Evolutionary conservation across 2,113 vertebrate genomes (phyloP), one percentile per base, ranked within the genome.

Genomic region (Thalassarche chlororhynchos): DNA sequence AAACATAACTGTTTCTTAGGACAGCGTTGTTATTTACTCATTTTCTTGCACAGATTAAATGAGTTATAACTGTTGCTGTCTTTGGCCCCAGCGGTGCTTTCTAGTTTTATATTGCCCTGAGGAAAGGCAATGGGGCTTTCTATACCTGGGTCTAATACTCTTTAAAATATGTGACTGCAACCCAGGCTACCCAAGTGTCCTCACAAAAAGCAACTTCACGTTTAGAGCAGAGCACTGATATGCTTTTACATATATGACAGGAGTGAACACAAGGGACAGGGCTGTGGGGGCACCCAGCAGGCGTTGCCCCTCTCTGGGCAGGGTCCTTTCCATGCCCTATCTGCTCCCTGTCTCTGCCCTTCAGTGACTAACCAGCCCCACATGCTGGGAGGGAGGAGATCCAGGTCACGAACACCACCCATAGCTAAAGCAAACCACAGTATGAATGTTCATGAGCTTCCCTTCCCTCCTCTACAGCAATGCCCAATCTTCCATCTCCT

Each of bases 231-330:
- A 46, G 76, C 38, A 4, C 19, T 1, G 10, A 14, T 2, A 1
- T 0, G 4, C 7, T 6, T 17, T 18, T 4, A 5, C 2, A 0
- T 1, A 21, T 1, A 0, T 1, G 14, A 17, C 14, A 38, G 38
- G 47, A n/a, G n/a, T 4, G 9, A 7, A 11, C 21, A 4, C 8
- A 8, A 17, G 24, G 34, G 5, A 26, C 9, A 29, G 20, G n/a
- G 11, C 29, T 26, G 14, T 5, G 14, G 4, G 32, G 49, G 49
- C n/a, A 31, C 25, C 38, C n/a, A 25, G 51, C 12, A 46, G 76
- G 40, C 12, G 2, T 8, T 24, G 14, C 6, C 42, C 32, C 14
- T 28, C 17, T 8, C n/a, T 2, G 7, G 40, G 44, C 65, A 88
- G 47, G 17, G 47, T 28, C 38, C 29, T 54, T 28, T 10, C 49